Evolutionary conservation across 2,797 vertebrate genomes (phyloP).

Genomic region (Danio kyathit): DNA sequence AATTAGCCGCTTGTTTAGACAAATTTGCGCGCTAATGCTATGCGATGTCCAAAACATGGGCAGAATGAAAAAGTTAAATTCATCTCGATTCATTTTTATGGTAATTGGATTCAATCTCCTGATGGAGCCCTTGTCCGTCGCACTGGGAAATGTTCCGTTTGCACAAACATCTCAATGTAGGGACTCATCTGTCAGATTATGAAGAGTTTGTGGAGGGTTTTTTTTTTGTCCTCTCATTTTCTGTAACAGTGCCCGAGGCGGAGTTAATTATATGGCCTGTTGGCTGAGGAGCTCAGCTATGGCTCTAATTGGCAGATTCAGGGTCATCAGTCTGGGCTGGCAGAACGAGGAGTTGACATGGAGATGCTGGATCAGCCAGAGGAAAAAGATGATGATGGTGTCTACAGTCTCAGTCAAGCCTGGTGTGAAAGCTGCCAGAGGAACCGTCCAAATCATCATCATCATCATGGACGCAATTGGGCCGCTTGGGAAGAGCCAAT

Average conservation of each 20-base stretch:
- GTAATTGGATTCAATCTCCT: constrained; percentile 57
- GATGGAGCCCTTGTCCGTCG: constrained; percentile 53
- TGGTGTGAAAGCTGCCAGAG: constrained; percentile 73
- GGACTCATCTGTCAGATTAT: constrained; percentile 62
- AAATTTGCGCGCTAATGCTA: constrained; percentile 53
- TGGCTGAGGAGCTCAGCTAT: constrained; percentile 67
- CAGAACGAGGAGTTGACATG: constrained; percentile 53
- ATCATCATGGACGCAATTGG: constrained; percentile 47
- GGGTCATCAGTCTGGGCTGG: constrained; percentile 68
- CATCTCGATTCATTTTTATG: constrained; percentile 57
- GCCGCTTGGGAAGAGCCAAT: constrained; percentile 25
- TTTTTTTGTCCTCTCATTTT: constrained; percentile 64
- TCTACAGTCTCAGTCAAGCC: constrained; percentile 69
- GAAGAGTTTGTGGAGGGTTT: constrained; percentile 60
- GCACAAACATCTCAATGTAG: constrained; percentile 64
- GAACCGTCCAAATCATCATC: constrained; percentile 74
- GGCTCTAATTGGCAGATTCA: constrained; percentile 79
- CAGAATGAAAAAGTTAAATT: constrained; percentile 43
- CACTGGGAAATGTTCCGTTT: constrained; percentile 57
- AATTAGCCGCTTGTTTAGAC: constrained; percentile 58
- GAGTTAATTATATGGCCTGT: constrained; percentile 78
- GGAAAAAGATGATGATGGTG: constrained; percentile 66
- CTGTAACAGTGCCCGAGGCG: constrained; percentile 72
- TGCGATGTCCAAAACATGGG: constrained; percentile 49
- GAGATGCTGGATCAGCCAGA: constrained; percentile 64